These are phyloP conservation scores for Clivina fossor DNA, from an alignment of 2,888 invertebrate genomes.

Conservation along the genomic window DNA sequence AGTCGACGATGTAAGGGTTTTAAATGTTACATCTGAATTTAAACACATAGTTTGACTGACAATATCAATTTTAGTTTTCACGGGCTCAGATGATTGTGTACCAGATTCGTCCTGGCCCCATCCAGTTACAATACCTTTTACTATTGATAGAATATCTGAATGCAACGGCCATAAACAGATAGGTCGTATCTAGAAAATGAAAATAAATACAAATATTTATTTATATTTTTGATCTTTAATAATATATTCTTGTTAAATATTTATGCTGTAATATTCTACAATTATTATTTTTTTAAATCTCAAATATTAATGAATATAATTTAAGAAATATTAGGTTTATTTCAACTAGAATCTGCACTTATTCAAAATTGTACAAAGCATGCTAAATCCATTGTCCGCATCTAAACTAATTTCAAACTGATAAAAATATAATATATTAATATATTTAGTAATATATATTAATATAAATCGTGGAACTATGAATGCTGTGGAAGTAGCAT, in stretches of 20 bases:
- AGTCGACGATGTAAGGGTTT: slow-evolving; percentile 52
- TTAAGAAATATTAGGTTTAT: too few species aligned
- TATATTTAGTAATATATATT: too few species aligned
- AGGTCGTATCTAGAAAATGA: slow-evolving; percentile 1
- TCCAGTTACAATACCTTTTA: slow-evolving; percentile 1
- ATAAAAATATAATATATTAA: too few species aligned
- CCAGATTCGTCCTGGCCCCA: slow-evolving; percentile 1
- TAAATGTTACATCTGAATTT: background rate
- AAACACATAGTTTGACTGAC: background rate
- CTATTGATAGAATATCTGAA: background rate
- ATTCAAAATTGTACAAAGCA: too few species aligned
- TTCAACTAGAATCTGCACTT: too few species aligned
- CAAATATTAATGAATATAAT: background rate
- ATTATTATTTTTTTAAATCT: background rate
- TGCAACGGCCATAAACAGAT: slow-evolving; percentile 9
- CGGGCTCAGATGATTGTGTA: background rate
- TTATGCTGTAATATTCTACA: background rate
- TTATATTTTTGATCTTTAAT: background rate
- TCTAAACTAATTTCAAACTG: too few species aligned
- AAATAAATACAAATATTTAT: background rate
- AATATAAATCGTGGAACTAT: too few species aligned
- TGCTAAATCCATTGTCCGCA: too few species aligned
- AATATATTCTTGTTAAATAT: background rate
- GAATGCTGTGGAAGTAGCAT: too few species aligned
- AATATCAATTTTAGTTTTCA: background rate